Base-by-base conservation (phyloP, 1,140 invertebrate genomes). In the Psix sp. region DNA sequence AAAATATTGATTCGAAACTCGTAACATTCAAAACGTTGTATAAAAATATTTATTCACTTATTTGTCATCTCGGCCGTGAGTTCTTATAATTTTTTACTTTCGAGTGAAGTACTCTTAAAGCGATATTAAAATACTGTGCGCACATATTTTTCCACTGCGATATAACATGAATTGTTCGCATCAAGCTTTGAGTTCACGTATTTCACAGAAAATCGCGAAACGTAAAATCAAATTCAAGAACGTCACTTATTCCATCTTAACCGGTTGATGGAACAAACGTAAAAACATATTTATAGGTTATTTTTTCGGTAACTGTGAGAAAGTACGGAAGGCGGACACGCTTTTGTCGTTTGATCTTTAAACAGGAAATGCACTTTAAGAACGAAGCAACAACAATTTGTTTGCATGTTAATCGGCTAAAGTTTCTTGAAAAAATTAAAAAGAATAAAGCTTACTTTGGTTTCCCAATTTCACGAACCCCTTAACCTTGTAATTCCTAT, bases 261-360 rank as follows among this genome's bases (percentile, higher is more conserved):
- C 13, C 46, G 33, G 20, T 26, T 24, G 43, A 48, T 15, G 24
- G 29, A 54, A 54, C 35, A 39, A 39, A 33, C 51, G 39, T 15
- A 11, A 35, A 36, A 63, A 63, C 11, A 43, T 35, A 42, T 40
- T 63, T 63, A 52, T 52, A 26, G 72, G 60, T 48, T 52, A 72
- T 75, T 78, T 80, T 54, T 60, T 40, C 36, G 21, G 59, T 42
- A 48, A 80, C 71, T 67, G 60, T 67, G 29, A 40, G 52, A 71
- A 60, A 38, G 42, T 62, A 43, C 20, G 33, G 21, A 24, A 17
- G 59, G 31, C 24, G 51, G 21, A 43, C 57, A 43, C 49, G 48
- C 36, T 76, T 68, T 63, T 36, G 59, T 29, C 59, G 60, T 42
- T 65, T 24, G 60, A 79, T 79, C 57, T 75, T 74, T 46, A 56